These are phyloP conservation scores for Xiphophorus hellerii DNA, from an alignment of 2,113 vertebrate genomes.

Conservation along the genomic window DNA sequence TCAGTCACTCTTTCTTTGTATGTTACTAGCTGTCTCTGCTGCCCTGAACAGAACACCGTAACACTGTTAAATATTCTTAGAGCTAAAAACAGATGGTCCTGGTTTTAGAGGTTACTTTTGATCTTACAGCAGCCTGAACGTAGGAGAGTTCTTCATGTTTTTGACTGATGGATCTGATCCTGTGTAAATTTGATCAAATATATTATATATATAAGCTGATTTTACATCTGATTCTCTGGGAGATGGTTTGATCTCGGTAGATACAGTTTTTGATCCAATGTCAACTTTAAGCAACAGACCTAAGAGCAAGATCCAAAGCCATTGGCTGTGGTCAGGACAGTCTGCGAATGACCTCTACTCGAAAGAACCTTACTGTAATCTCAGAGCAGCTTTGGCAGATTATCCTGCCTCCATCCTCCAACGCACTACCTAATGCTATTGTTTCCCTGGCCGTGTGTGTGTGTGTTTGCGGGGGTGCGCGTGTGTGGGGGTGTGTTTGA, in stretches of 20 bases:
- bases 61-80: constrained; percentile 59
- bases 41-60: constrained; percentile 45
- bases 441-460: constrained; percentile 59
- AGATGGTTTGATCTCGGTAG: constrained; percentile 31
- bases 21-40: constrained; percentile 13
- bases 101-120: constrained; percentile 53
- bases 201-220: no score
- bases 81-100: constrained; percentile 72
- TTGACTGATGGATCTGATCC: constrained; percentile 10
- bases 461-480: constrained; percentile 23
- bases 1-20: not conserved
- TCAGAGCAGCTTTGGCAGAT: constrained; percentile 79
- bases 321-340: constrained; percentile 64
- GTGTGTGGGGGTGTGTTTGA: constrained; percentile 32
- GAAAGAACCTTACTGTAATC: constrained; percentile 82
- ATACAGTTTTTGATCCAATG: constrained; percentile 27
- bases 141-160: constrained; percentile 5
- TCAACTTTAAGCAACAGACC: constrained; percentile 20
- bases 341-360: constrained; percentile 71
- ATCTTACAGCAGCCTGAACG: constrained; percentile 44
- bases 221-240: constrained; percentile 34
- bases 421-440: constrained; percentile 76
- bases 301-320: constrained; percentile 22
- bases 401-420: constrained; percentile 77
- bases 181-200: constrained; percentile 48